Conservation (phyloP, 2,113 vertebrate genomes). For the Chaetura pelagica region DNA sequence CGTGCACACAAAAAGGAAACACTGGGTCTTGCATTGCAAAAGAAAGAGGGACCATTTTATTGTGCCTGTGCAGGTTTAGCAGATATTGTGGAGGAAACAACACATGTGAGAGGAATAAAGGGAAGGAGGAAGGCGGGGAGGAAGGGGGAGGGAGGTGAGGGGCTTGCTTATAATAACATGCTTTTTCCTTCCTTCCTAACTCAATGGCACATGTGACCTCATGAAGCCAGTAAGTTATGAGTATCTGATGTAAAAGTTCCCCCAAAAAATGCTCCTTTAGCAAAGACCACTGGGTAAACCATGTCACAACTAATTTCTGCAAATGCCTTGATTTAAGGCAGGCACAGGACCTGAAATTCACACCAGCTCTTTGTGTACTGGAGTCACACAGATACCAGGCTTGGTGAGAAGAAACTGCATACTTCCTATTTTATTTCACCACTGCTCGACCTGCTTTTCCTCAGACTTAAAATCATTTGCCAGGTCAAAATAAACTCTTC, state of each 20-base stretch:
- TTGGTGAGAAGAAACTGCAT: slow-evolving; percentile 79
- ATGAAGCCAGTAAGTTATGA: slow-evolving; percentile 79
- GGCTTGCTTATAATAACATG: slow-evolving; percentile 45
- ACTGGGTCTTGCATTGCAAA: not conserved
- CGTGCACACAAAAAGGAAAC: not conserved
- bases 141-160: not conserved
- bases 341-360: slow-evolving; percentile 89
- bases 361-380: slow-evolving; percentile 91
- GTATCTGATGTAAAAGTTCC: slow-evolving; percentile 69
- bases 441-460: slow-evolving; percentile 83
- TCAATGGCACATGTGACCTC: slow-evolving; percentile 72
- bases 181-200: slow-evolving; percentile 75
- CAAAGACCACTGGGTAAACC: slow-evolving; percentile 88
- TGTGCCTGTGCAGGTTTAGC: not conserved
- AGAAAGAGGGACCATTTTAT: not conserved
- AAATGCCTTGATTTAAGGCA: slow-evolving; percentile 87
- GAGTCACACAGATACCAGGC: slow-evolving; percentile 76
- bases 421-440: slow-evolving; percentile 87
- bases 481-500: slow-evolving; percentile 87
- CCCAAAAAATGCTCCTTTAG: slow-evolving; percentile 71
- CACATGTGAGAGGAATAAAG: not conserved
- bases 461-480: slow-evolving; percentile 90
- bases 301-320: slow-evolving; percentile 90
- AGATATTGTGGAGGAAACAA: not conserved
- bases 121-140: not conserved